Evolutionary conservation across 2,797 vertebrate species (phyloP), one percentile per base, ranked within the genome.

Genomic region (Phoebastria nigripes): DNA sequence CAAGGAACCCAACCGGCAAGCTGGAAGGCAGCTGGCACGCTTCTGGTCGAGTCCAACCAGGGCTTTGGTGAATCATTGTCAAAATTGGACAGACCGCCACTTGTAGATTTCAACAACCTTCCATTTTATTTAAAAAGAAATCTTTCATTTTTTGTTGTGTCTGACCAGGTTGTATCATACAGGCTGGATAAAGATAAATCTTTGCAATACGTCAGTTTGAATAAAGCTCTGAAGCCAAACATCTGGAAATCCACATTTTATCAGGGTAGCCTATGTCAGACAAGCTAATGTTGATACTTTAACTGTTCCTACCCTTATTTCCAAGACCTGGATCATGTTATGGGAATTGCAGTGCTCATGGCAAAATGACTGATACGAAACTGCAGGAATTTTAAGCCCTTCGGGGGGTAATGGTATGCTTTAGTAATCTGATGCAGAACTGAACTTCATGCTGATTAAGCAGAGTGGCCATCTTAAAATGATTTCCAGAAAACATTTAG

Each of bases 191-290:
- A 92, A 92, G 35, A 92, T 80, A 95, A 96, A 93, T 95, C 63
- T 93, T 85, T 21, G n/a, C 47, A 82, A 63, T 63, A 82, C 3
- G 5, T 93, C 95, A 87, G 42, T 93, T 94, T 90, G 80, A 93
- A 92, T 92, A 87, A 95, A 78, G 46, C 39, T 97, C 79, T 92
- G 82, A 88, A 92, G 92, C 87, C 90, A 96, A 96, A 96, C 95
- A 96, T 96, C 96, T 97, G 96, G 94, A 97, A 97, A 96, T 93
- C 72, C 18, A 91, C 96, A 93, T 94, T 95, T 96, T 96, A 97
- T 95, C 93, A 88, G 72, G 28, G 37, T 66, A 95, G 81, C 46
- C 78, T 71, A 24, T 78, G 92, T 93, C 85, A 92, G 82, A 92
- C 73, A 88, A 82, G 69, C n/a, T 92, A 92, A 89, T 87, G 79